These are phyloP conservation scores for Cylindroiulus punctatus DNA, from an alignment of 2,888 invertebrate species.

Conservation along the genomic window DNA sequence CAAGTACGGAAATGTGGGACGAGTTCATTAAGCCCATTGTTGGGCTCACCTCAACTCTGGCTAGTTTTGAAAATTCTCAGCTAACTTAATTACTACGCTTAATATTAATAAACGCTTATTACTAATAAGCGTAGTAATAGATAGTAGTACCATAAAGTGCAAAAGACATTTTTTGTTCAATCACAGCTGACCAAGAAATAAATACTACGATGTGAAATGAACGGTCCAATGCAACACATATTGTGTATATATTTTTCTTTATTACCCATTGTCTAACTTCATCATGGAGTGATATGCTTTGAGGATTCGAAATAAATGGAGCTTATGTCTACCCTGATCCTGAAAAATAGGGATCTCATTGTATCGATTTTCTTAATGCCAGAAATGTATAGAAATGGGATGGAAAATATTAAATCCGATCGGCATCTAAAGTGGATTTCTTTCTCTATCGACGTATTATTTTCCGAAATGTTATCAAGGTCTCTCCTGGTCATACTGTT, in stretches of 20 bases:
- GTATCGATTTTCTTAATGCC: background rate
- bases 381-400: background rate
- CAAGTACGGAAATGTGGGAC: background rate
- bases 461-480: background rate
- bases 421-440: constrained; percentile 37
- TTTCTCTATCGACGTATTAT: constrained; percentile 6
- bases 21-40: background rate
- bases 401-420: constrained; percentile 29
- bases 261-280: constrained; percentile 31
- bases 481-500: background rate
- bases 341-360: constrained; percentile 23
- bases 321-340: constrained; percentile 9
- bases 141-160: too few relatives aligned
- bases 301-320: constrained; percentile 15
- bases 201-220: too few relatives aligned
- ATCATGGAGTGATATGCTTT: background rate
- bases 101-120: too few relatives aligned
- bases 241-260: background rate
- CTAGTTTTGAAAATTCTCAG: background rate
- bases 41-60: background rate
- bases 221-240: too few relatives aligned
- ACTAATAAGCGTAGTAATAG: too few relatives aligned
- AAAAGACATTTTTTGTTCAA: too few relatives aligned
- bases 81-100: too few relatives aligned
- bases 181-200: background rate